Evolutionary conservation across 2,797 vertebrate genomes (phyloP).

Genomic region (Margarornis squamiger): DNA sequence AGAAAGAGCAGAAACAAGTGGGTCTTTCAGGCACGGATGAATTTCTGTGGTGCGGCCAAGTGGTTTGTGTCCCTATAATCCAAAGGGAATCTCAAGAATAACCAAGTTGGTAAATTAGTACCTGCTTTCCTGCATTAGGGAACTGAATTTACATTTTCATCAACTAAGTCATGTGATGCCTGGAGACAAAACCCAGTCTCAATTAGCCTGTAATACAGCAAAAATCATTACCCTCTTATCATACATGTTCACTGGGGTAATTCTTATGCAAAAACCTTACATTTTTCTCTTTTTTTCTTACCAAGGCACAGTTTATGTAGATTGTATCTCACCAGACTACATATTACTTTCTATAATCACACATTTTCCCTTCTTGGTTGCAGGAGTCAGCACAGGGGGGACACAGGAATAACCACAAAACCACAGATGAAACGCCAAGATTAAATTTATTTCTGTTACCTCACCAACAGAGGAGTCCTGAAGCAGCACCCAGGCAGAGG

Average conservation of each 20-base stretch:
- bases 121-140: neutral
- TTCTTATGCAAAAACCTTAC: neutral
- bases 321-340: neutral
- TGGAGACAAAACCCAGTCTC: neutral
- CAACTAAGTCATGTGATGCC: neutral
- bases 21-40: conserved; percentile 78
- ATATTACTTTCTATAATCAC: neutral
- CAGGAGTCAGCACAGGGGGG: neutral
- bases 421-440: neutral
- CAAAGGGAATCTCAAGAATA: neutral
- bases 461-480: rapidly evolving
- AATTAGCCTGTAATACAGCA: neutral
- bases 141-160: neutral
- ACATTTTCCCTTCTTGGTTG: neutral
- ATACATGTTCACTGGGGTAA: neutral
- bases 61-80: neutral
- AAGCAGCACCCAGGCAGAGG: neutral
- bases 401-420: neutral
- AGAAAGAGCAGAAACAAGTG: conserved; percentile 78
- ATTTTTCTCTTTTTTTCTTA: neutral
- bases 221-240: neutral
- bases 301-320: neutral
- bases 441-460: neutral
- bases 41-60: neutral
- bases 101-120: neutral